Conservation (phyloP, 2,797 vertebrate species). For the Poeciliopsis presidionis region DNA sequence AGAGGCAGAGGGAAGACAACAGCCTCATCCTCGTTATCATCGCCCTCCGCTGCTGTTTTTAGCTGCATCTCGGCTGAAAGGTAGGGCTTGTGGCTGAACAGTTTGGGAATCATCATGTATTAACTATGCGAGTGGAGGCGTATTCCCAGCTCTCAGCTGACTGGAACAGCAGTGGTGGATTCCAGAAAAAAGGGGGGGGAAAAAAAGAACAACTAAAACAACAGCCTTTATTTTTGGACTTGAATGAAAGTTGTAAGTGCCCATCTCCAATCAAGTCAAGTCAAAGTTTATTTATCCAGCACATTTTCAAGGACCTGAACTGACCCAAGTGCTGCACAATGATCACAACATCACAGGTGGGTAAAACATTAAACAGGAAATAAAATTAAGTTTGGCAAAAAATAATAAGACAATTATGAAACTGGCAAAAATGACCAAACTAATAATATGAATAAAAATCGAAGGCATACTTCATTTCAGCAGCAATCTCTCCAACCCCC, state of each 20-base stretch:
- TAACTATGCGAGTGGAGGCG: constrained; percentile 59
- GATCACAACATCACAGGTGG: too few species aligned
- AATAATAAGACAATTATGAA: too few species aligned
- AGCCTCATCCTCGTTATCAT: neutral
- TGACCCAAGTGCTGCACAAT: too few species aligned
- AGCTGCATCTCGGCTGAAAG: neutral
- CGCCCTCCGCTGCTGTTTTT: neutral
- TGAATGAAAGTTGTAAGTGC: constrained; percentile 13
- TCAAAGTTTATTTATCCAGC: too few species aligned
- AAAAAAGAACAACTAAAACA: neutral
- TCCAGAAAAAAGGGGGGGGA: neutral
- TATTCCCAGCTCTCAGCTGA: constrained; percentile 49
- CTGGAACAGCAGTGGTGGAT: constrained; percentile 48
- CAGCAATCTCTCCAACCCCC: too few species aligned
- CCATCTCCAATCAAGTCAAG: neutral
- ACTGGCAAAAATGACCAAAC: too few species aligned
- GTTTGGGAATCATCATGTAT: constrained; percentile 69
- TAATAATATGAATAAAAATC: too few species aligned
- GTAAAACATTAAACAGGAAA: too few species aligned
- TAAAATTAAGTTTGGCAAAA: too few species aligned
- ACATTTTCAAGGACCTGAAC: too few species aligned
- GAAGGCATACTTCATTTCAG: too few species aligned
- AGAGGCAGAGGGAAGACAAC: constrained; percentile 9
- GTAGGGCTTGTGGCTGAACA: constrained; percentile 36
- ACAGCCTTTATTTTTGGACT: neutral